phyloP scores from a whole-genome alignment of 2,113 vertebrate genomes.

The Grus americana region DNA sequence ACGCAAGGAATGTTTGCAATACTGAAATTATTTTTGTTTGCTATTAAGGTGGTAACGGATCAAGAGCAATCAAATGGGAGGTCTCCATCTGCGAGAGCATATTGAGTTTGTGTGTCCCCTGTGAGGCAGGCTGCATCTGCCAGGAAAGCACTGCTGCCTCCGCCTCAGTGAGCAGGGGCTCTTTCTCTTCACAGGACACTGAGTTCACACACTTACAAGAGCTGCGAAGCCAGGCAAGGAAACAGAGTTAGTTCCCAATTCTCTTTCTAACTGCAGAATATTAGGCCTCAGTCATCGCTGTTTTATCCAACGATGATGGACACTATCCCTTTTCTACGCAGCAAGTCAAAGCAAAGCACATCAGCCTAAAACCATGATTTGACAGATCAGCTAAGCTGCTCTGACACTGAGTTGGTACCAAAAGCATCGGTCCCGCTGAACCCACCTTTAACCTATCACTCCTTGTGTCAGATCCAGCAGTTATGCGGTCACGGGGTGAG shows the following conservation, averaged over 20 bases:
- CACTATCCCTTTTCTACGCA: neutral
- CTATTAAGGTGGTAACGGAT: neutral
- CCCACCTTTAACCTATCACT: neutral
- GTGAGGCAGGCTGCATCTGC: neutral
- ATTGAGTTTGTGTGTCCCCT: neutral
- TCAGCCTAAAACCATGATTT: neutral
- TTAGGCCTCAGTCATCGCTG: neutral
- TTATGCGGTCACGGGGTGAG: neutral
- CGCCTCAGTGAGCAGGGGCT: neutral
- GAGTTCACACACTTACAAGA: neutral
- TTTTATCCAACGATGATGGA: neutral
- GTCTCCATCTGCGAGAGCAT: neutral
- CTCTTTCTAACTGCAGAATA: neutral
- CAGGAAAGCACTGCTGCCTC: neutral
- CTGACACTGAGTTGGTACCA: neutral
- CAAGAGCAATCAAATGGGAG: neutral
- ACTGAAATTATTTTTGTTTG: neutral
- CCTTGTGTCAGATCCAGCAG: neutral
- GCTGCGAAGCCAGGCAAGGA: neutral
- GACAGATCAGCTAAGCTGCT: neutral
- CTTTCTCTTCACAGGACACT: neutral
- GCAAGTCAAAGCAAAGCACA: neutral
- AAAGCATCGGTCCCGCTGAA: neutral
- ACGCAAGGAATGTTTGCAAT: neutral
- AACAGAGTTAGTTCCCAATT: neutral